These are phyloP conservation scores for Aphidius ervi DNA, from an alignment of 1,140 invertebrate genomes.

Conservation along the genomic window DNA sequence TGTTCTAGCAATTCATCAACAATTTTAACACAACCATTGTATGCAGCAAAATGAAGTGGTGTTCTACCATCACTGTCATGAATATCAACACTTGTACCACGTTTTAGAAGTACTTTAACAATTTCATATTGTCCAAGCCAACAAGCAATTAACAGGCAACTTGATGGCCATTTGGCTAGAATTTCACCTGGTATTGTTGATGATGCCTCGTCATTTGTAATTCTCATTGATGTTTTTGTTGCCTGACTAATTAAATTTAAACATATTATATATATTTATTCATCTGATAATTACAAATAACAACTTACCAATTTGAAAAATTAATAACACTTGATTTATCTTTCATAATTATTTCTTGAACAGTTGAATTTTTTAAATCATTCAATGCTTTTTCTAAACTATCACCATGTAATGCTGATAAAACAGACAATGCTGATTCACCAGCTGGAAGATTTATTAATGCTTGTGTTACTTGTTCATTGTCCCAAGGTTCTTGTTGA, in stretches of 20 bases:
- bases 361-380: slow-evolving; percentile 29
- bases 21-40: slow-evolving; percentile 62
- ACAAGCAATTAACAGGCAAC: slow-evolving; percentile 43
- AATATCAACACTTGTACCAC: slow-evolving; percentile 32
- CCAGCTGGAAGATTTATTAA: slow-evolving; percentile 43
- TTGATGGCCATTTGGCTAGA: slow-evolving; percentile 42
- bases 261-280: not conserved
- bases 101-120: slow-evolving; percentile 37
- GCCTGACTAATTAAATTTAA: slow-evolving; percentile 22
- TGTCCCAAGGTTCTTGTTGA: slow-evolving; percentile 40
- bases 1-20: slow-evolving; percentile 61
- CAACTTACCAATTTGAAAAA: slow-evolving; percentile 38
- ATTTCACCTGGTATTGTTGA: slow-evolving; percentile 29
- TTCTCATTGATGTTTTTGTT: slow-evolving; percentile 31
- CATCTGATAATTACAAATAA: not conserved
- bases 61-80: slow-evolving; percentile 57
- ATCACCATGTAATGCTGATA: slow-evolving; percentile 35
- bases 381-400: slow-evolving; percentile 30
- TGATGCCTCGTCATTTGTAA: slow-evolving; percentile 33
- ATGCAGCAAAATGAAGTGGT: slow-evolving; percentile 73
- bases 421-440: slow-evolving; percentile 34
- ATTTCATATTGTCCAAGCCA: slow-evolving; percentile 42
- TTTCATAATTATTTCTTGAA: slow-evolving; percentile 17
- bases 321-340: slow-evolving; percentile 23
- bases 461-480: slow-evolving; percentile 37